Base-by-base conservation (phyloP, 53 echinoderm and acorn worm genomes). In the Astropecten irregularis region DNA sequence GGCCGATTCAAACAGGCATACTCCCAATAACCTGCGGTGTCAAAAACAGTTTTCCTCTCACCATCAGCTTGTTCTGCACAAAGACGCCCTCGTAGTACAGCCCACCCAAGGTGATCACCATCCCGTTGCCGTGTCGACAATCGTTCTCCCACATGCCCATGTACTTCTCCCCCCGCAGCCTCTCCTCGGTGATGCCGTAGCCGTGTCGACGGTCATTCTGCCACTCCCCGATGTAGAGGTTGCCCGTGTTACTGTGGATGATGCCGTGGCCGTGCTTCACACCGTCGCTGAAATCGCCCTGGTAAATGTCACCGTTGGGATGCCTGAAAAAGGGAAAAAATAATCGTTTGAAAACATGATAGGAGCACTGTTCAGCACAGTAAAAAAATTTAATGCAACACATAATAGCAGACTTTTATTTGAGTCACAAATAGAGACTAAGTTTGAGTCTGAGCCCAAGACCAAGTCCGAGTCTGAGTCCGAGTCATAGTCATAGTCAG, bases 101-200 rank as follows among this genome's bases (percentile, higher is more conserved):
- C 2, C 97, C 97, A 63, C 84, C 91, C 40, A 97, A 50, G 0
- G 97, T 97, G 82, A 97, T 93, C 52, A 97, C 97, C 40, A 97
- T 67, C 14, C 97, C 94, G 33, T 88, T 94, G 37, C 97, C 97
- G 66, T 97, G 92, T 32, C 97, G 94, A 85, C 71, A 76, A 56
- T 88, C 90, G 61, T 77, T 90, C 46, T 93, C 90, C 97, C 97
- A 97, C 74, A 76, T 77, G 29, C 97, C 97, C 97, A 97, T 97
- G 90, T 94, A 97, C 71, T 97, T 97, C 86, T 97, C 97, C 29
- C 97, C 97, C 33, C 93, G 49, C 36, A 77, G 68, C 29, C 87
- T 87, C 39, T 94, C 94, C 29, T 94, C 93, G 62, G 89, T 90
- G 66, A 94, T 94, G 29, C 97, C 97, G 64, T 94, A 94, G 70